These are phyloP conservation scores for Butorides virescens DNA, from an alignment of 2,113 vertebrate genomes.

Conservation along the genomic window DNA sequence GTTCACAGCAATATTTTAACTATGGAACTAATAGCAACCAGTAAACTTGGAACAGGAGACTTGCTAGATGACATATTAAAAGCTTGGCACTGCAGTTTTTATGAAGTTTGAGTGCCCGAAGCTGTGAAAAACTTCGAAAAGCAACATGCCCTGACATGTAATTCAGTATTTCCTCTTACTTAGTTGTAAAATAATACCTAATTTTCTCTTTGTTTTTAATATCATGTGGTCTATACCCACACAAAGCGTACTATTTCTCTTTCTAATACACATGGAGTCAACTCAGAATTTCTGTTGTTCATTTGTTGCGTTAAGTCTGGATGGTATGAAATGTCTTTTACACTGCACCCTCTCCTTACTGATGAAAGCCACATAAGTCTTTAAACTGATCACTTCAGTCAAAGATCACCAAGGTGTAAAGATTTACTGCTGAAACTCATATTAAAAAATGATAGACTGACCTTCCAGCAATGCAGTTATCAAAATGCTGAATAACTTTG, in stretches of 20 bases:
- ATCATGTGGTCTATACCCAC: not conserved
- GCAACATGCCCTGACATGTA: not conserved
- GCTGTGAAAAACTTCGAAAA: not conserved
- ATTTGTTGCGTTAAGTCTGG: not conserved
- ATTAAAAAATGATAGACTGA: not conserved
- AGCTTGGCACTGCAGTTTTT: not conserved
- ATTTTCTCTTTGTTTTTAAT: not conserved
- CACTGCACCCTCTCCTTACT: not conserved
- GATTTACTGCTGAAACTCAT: not conserved
- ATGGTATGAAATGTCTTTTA: not conserved
- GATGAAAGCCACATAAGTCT: not conserved
- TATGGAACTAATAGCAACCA: not conserved
- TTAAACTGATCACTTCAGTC: not conserved
- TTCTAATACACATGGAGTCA: not conserved
- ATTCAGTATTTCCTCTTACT: not conserved
- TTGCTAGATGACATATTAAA: not conserved
- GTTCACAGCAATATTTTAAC: not conserved
- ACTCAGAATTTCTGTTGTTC: not conserved
- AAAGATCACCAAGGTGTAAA: not conserved
- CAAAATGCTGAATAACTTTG: not conserved
- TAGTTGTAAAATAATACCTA: not conserved
- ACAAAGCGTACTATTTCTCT: not conserved
- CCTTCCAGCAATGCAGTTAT: not conserved
- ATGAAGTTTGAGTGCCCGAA: not conserved
- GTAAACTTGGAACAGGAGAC: not conserved